Percentiles rank a stretch among this genome's conserved stretches.
Evolutionary conservation across 2,888 invertebrate species (phyloP).

Genomic region (Sialis lutaria): DNA sequence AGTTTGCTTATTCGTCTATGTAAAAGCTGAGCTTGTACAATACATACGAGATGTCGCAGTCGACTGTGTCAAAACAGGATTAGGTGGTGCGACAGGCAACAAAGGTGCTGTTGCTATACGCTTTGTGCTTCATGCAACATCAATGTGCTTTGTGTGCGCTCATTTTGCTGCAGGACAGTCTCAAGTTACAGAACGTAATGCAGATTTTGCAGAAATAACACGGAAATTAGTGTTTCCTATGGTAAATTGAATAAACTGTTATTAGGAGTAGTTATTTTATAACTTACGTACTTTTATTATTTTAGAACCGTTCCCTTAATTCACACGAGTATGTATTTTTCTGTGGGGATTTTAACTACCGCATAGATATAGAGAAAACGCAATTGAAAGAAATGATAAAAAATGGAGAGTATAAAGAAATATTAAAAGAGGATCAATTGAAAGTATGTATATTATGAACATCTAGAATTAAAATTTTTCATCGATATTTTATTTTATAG

Average conservation of each 20-base stretch:
- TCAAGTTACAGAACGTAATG: slow-evolving; percentile 86
- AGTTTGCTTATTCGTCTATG: slow-evolving; percentile 90
- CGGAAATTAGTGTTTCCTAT: slow-evolving; percentile 80
- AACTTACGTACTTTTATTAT: slow-evolving; percentile 5
- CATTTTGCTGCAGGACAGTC: slow-evolving; percentile 99
- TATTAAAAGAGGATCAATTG: slow-evolving; percentile 80
- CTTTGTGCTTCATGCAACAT: slow-evolving; percentile 80
- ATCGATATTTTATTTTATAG: slow-evolving; percentile 16
- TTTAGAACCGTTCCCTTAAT: slow-evolving; percentile 64
- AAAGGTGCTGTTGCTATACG: slow-evolving; percentile 93
- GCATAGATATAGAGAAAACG: slow-evolving; percentile 89
- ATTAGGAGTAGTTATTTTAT: neutral
- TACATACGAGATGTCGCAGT: slow-evolving; percentile 84
- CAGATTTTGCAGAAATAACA: slow-evolving; percentile 91
- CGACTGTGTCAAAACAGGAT: slow-evolving; percentile 93
- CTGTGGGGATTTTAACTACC: slow-evolving; percentile 99
- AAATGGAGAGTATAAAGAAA: slow-evolving; percentile 51
- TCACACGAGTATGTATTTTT: slow-evolving; percentile 98
- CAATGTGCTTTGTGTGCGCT: slow-evolving; percentile 94
- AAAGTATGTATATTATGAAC: slow-evolving; percentile 21
- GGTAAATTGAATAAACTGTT: slow-evolving; percentile 22
- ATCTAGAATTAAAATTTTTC: neutral
- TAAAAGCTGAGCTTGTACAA: slow-evolving; percentile 75
- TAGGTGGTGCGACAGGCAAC: slow-evolving; percentile 94
- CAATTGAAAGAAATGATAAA: slow-evolving; percentile 74